Percentiles rank a stretch among this genome's conserved stretches.
Conservation (phyloP, 2,113 vertebrate species). For the Amazona guildingii region DNA sequence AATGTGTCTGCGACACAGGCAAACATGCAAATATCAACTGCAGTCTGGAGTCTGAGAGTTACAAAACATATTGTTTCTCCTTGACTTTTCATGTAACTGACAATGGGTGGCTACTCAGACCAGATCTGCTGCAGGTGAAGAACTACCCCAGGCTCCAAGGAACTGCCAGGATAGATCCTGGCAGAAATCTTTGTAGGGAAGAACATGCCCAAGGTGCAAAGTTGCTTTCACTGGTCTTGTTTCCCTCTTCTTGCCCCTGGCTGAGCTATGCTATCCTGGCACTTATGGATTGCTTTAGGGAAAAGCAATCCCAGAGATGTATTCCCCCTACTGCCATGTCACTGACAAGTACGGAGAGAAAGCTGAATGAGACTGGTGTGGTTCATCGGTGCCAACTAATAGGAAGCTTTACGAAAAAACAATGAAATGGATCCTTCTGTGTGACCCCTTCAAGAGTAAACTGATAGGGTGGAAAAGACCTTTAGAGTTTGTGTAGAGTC, state of each 20-base stretch:
- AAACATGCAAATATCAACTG: neutral
- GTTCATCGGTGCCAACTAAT: neutral
- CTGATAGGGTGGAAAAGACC: neutral
- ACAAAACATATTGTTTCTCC: neutral
- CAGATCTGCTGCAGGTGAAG: neutral
- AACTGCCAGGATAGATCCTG: neutral
- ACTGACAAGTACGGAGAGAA: neutral
- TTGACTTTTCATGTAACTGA: neutral
- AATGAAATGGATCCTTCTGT: neutral
- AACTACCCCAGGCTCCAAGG: neutral
- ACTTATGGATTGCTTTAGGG: neutral
- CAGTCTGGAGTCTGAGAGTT: neutral
- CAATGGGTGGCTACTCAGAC: neutral
- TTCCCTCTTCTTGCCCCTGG: neutral
- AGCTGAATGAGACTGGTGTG: neutral
- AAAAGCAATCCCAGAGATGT: neutral
- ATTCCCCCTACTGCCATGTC: neutral
- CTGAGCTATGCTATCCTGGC: neutral
- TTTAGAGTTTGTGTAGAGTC: neutral
- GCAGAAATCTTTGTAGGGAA: neutral
- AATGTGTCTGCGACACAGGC: neutral
- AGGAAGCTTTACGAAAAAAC: neutral
- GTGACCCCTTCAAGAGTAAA: neutral
- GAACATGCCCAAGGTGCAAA: neutral
- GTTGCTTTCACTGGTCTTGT: neutral